Conservation (phyloP, 2,888 invertebrate species). For the Limnephilus marmoratus region DNA sequence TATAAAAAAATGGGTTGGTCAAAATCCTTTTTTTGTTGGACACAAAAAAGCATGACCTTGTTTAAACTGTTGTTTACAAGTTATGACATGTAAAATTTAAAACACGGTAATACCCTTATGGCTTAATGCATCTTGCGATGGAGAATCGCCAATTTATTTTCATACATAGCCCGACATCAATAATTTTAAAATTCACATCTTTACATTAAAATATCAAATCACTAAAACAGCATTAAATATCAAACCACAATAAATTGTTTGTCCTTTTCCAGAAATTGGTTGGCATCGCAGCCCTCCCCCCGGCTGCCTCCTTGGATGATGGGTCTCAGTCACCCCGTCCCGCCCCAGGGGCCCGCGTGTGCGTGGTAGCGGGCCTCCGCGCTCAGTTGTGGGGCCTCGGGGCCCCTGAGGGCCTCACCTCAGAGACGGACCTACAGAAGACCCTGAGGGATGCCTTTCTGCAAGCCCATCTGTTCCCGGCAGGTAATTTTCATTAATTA, state of each 20-base stretch:
- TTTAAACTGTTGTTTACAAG: too few species aligned
- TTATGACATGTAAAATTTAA: too few species aligned
- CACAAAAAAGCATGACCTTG: too few species aligned
- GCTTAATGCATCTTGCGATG: too few species aligned
- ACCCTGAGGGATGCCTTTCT: constrained; percentile 85
- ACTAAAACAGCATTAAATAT: too few species aligned
- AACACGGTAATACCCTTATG: too few species aligned
- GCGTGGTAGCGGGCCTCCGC: constrained; percentile 85
- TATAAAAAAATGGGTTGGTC: too few species aligned
- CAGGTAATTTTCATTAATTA: constrained; percentile 33
- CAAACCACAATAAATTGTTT: background rate
- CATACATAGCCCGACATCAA: too few species aligned
- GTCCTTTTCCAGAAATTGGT: constrained; percentile 78
- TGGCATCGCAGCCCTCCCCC: constrained; percentile 78
- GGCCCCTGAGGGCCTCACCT: constrained; percentile 82
- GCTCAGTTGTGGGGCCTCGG: constrained; percentile 90
- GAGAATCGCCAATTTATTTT: too few species aligned
- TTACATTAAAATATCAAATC: too few species aligned
- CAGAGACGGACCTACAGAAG: constrained; percentile 85
- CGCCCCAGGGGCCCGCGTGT: constrained; percentile 72
- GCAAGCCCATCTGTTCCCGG: constrained; percentile 67
- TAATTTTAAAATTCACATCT: too few species aligned
- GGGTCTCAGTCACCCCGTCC: constrained; percentile 66
- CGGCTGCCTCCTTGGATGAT: constrained; percentile 37
- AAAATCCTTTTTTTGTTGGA: too few species aligned